Evolutionary conservation across 1,140 invertebrate genomes (phyloP), one percentile per base, ranked within the genome.

Genomic region (Ceratina calcarata): DNA sequence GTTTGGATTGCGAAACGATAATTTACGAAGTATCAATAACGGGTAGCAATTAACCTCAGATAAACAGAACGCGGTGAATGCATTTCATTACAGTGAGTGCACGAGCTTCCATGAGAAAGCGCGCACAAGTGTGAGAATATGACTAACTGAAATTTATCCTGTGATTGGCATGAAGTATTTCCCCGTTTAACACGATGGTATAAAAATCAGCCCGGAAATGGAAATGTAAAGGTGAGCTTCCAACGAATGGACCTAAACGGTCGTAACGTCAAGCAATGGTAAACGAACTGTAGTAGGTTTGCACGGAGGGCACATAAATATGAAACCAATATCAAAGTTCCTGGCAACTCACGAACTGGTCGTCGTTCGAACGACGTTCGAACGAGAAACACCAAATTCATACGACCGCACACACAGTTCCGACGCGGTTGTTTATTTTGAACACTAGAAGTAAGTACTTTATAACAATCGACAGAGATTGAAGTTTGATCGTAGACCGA

Each of bases 21-120:
- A 8, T 67, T 22, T 60, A 68, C n/a, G 16, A 16, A 3, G 24
- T 73, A 60, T 67, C 37, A 20, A 55, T 71, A 71, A 64, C 20
- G 1, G 16, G 4, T 2, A 55, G 20, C 4, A 45, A 78, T 72
- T 71, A 24, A 55, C 62, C 20, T 64, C 3, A 27, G 4, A 18
- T 55, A 78, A 77, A 69, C 27, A 64, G 57, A 27, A 20, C 24
- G 32, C 6, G 3, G 22, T 32, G 51, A 74, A 37, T 15, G 67
- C 18, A 15, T n/a, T 27, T 61, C 45, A 37, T 70, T 37, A n/a
- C 15, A 20, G 1, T 77, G 61, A 76, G 15, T 51, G 16, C 10
- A 32, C 7, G 18, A 45, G 16, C 7, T 37, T 22, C 24, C 2
- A 18, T 15, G 3, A 24, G 20, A 67, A 66, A 57, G n/a, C n/a